phyloP scores from a whole-genome alignment of 92 coral and sea anemone species.

The Muricea muricata region DNA sequence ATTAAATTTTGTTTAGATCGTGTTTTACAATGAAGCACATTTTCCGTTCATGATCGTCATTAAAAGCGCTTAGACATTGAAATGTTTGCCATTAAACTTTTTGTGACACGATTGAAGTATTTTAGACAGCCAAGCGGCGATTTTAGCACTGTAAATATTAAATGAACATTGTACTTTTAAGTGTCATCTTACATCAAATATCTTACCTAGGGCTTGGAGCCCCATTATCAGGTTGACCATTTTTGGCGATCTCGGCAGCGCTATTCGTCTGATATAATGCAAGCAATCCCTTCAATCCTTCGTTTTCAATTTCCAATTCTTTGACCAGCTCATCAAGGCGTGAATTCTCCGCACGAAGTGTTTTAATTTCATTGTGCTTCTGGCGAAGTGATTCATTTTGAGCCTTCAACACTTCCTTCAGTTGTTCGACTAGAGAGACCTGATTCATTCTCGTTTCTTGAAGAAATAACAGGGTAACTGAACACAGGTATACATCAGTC shows the following conservation, averaged over 20 bases:
- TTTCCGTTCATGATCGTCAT: neutral
- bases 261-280: neutral
- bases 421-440: conserved; percentile 38
- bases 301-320: conserved; percentile 43
- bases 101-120: neutral
- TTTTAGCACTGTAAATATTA: neutral
- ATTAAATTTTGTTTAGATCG: neutral
- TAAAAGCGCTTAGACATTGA: neutral
- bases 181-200: neutral
- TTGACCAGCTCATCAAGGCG: conserved; percentile 2
- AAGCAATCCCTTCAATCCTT: conserved; percentile 12
- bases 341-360: neutral
- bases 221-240: neutral
- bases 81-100: neutral
- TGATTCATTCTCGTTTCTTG: conserved; percentile 19
- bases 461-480: neutral
- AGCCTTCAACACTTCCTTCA: conserved; percentile 28
- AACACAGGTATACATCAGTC: neutral
- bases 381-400: conserved; percentile 40
- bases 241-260: neutral
- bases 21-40: neutral
- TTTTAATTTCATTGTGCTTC: conserved; percentile 26
- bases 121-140: too few relatives aligned
- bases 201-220: neutral
- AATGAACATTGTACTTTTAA: neutral